Evolutionary conservation across 2,888 invertebrate genomes (phyloP).

Genomic region (Drosophila percnosoma): DNA sequence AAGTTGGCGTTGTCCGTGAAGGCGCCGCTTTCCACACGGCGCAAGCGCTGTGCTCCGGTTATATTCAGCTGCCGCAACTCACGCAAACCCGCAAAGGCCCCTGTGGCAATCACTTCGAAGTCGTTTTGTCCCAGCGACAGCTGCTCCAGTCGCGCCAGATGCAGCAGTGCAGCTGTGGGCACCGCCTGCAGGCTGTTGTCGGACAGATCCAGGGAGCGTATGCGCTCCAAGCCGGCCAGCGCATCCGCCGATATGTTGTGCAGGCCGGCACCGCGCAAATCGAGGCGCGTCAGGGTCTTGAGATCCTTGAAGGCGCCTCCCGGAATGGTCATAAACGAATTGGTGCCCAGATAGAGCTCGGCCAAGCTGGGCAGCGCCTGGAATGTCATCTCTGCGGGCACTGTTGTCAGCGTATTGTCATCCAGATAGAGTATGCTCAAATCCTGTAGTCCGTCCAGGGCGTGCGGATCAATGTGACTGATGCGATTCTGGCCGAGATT

Average conservation of each 20-base stretch:
- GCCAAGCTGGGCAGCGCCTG: constrained; percentile 91
- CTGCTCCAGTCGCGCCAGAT: constrained; percentile 91
- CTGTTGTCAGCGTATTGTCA: constrained; percentile 91
- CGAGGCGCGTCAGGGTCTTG: constrained; percentile 90
- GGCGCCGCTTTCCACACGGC: constrained; percentile 90
- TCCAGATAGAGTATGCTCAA: constrained; percentile 92
- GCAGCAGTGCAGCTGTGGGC: constrained; percentile 90
- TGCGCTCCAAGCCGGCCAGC: constrained; percentile 89
- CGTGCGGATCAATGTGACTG: constrained; percentile 90
- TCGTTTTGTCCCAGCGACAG: constrained; percentile 93
- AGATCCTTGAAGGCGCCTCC: constrained; percentile 92
- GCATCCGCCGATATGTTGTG: constrained; percentile 91
- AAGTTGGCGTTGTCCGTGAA: constrained; percentile 93
- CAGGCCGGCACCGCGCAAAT: constrained; percentile 92
- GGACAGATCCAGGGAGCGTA: constrained; percentile 91
- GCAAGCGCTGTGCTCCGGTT: constrained; percentile 90
- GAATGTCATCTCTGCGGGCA: constrained; percentile 90
- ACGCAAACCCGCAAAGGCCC: constrained; percentile 91
- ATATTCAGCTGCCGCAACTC: constrained; percentile 92
- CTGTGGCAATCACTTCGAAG: constrained; percentile 89
- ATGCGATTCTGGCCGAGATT: constrained; percentile 95
- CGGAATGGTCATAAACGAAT: constrained; percentile 91
- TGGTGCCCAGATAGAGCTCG: constrained; percentile 93
- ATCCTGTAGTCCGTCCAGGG: constrained; percentile 91
- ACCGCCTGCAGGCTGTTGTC: constrained; percentile 91